A percentile compares a stretch with the other conserved stretches of the same genome.
phyloP scores from a whole-genome alignment of 2,888 invertebrate genomes.

The Myathropa florea region DNA sequence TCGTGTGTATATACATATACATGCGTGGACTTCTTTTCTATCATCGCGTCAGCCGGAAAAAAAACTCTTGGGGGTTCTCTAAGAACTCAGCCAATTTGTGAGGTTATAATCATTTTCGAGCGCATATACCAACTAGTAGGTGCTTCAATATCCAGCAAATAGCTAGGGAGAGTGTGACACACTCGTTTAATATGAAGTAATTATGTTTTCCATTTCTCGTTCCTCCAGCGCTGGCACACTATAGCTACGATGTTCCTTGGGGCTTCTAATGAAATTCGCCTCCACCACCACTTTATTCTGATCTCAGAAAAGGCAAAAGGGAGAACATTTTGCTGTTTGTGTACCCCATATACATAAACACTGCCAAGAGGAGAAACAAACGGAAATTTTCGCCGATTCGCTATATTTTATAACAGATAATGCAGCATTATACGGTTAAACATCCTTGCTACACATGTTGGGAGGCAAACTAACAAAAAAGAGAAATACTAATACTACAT shows the following conservation, averaged over 20 bases:
- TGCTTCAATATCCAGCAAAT: conserved; percentile 23
- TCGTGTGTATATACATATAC: not conserved
- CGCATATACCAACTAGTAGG: conserved; percentile 25
- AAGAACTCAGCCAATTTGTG: conserved; percentile 41
- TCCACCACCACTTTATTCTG: not conserved
- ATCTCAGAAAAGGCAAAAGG: not conserved
- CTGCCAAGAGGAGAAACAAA: conserved; percentile 18
- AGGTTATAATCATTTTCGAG: conserved; percentile 49
- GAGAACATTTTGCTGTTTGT: not conserved
- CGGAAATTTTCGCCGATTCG: conserved; percentile 56
- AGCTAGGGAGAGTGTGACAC: conserved; percentile 49
- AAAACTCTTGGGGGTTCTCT: not conserved
- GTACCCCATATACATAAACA: not conserved
- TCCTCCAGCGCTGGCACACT: conserved; percentile 12
- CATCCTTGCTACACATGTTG: conserved; percentile 32
- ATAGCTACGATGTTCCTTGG: conserved; percentile 2
- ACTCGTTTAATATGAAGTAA: conserved; percentile 56
- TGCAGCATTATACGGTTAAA: conserved; percentile 56
- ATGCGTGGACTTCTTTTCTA: not conserved
- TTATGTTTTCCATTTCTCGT: conserved; percentile 55
- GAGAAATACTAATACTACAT: conserved; percentile 37
- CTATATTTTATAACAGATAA: conserved; percentile 56
- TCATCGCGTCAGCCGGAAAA: not conserved
- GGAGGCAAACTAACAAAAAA: conserved; percentile 24
- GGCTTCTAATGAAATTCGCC: conserved; percentile 49